Evolutionary conservation across 1,140 invertebrate species (phyloP), one percentile per base, ranked within the genome.

Genomic region (Episyrphus balteatus): DNA sequence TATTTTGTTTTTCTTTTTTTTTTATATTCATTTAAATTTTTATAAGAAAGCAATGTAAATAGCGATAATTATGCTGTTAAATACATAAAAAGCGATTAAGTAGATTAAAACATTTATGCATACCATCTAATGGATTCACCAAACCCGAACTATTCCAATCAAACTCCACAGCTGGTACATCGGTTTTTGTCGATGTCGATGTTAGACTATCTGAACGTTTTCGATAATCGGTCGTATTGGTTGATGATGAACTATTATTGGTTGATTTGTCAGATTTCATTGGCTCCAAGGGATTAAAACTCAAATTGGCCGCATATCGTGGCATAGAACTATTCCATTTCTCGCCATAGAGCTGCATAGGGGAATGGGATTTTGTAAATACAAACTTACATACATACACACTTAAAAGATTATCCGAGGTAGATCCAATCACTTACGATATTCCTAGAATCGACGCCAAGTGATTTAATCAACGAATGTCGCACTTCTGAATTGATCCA

Each of bases 381-480:
- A 7, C 9, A 33, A 7, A 36, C 19, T 15, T 12, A 13, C 8
- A 41, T 38, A 5, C 5, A 6, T 47, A 5, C 8, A 26, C 21
- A 26, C 21, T 26, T 5, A 26, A 26, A 26, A 26, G 21, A 26
- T 26, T 26, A 26, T 26, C 21, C 21, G 21, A 26, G 21, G 21
- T 26, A 26, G 21, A 26, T 9, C 26, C 41, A 34, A 49, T 41
- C 42, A 79, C 83, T 84, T 75, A 88, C 86, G 62, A 88, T 87
- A 65, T 88, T 88, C 51, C 84, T 75, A 5, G 83, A 84, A 73
- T 88, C 84, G 56, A 88, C 86, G 53, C 83, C 84, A 31, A 88
- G 70, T 14, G 84, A 75, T 54, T 77, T 78, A 32, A 88, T 70
- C 53, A 48, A 73, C 43, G 51, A 63, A 55, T 56, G 62, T 47